These are phyloP conservation scores for Caiman crocodilus DNA, from an alignment of 2,797 vertebrate genomes.

Conservation along the genomic window DNA sequence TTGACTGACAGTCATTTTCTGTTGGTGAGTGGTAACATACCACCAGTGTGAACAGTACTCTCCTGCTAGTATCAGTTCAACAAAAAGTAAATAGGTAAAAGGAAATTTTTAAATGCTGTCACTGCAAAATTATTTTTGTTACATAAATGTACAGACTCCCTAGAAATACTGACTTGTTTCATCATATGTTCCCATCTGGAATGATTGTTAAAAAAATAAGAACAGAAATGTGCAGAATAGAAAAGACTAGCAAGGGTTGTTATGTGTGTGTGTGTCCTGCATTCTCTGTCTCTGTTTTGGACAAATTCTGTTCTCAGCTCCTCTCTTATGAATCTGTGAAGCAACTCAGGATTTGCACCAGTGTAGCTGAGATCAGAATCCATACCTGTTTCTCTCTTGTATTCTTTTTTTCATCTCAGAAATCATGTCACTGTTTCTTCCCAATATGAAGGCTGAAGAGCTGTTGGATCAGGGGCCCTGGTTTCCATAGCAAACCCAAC, in stretches of 20 bases:
- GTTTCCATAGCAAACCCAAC: constrained; percentile 60
- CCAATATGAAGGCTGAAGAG: background rate
- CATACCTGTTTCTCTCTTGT: accelerated
- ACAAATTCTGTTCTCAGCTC: accelerated
- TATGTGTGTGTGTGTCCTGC: background rate
- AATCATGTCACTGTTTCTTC: background rate
- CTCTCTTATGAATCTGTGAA: background rate
- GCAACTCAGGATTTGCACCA: background rate
- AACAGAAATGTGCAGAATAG: background rate
- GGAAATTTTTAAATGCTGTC: background rate
- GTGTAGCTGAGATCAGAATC: accelerated
- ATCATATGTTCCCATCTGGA: background rate
- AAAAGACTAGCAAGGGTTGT: background rate
- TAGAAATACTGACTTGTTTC: background rate
- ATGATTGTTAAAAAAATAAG: background rate
- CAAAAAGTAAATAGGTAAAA: background rate
- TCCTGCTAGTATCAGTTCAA: background rate
- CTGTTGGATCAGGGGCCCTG: background rate
- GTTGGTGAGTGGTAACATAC: too few relatives aligned
- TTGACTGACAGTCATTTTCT: background rate
- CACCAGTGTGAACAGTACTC: background rate
- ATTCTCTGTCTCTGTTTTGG: background rate
- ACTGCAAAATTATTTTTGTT: background rate
- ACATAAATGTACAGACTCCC: background rate
- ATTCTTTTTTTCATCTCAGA: background rate